A percentile compares a stretch with the other conserved stretches of the same genome.
Conservation (phyloP, 1,140 invertebrate genomes). For the Himalopsyche phryganea region DNA sequence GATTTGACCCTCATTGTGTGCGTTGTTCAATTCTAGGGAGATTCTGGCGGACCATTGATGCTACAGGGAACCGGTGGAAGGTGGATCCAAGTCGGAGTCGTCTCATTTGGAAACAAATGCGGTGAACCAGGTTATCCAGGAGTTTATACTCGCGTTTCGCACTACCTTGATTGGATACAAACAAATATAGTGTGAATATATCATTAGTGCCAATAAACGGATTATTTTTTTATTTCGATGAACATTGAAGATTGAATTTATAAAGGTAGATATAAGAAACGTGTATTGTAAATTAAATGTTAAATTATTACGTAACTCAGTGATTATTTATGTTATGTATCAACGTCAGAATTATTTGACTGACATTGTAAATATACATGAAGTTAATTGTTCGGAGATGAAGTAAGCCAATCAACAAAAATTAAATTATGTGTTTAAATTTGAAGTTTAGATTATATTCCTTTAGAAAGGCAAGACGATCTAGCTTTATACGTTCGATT, state of each 20-base stretch:
- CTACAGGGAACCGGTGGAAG: conserved; percentile 62
- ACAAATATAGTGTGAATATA: conserved; percentile 4
- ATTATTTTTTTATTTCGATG: neutral
- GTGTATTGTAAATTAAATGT: neutral
- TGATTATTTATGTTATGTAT: too few relatives aligned
- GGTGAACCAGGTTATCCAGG: conserved; percentile 83
- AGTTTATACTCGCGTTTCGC: conserved; percentile 61
- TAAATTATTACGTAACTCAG: neutral
- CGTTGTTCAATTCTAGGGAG: conserved; percentile 51
- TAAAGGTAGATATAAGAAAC: neutral
- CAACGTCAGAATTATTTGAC: too few relatives aligned
- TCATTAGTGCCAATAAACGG: neutral
- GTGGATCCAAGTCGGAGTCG: conserved; percentile 86
- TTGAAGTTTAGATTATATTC: too few relatives aligned
- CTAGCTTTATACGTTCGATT: too few relatives aligned
- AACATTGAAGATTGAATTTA: neutral
- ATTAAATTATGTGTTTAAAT: too few relatives aligned
- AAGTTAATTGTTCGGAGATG: too few relatives aligned
- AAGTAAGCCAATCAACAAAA: too few relatives aligned
- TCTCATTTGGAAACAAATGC: conserved; percentile 89
- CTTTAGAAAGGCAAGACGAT: too few relatives aligned
- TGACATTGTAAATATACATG: too few relatives aligned
- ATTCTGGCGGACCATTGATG: conserved; percentile 83
- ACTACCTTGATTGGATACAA: conserved; percentile 42
- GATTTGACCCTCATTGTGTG: too few relatives aligned